Base-by-base conservation (phyloP, 2,113 vertebrate species). In the Trematomus loennbergii region DNA sequence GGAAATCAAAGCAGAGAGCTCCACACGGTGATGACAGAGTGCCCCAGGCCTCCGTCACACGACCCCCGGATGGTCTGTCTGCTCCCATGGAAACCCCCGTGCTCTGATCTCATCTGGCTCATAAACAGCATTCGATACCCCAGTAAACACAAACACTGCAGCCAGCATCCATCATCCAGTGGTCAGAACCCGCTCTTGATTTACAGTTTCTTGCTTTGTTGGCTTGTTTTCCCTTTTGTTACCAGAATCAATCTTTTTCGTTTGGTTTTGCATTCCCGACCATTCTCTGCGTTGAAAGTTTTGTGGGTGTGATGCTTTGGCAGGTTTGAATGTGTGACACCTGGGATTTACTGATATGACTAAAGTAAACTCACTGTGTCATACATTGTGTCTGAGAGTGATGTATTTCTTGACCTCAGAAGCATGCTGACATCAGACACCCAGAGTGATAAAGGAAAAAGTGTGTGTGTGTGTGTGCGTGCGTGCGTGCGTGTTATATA, bases 1-100 rank as follows among this genome's bases (percentile, higher is more conserved):
- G 87, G 67, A 85, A 92, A 91, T 91, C 84, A 87, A 88, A 93
- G 87, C 88, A 87, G 72, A 75, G 71, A 69, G 52, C 78, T 70
- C 36, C 48, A 72, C 74, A 73, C 33, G 60, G 82, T 78, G 85
- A 88, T 91, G 91, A 92, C 85, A 90, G 88, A 88, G 54, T 73
- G 73, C 66, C 57, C 80, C 10, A 10, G 82, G 88, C 70, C 81
- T 69, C 84, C 57, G 55, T 84, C 73, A 66, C 73, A 60, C 25
- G 71, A 79, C 83, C 75, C 75, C 80, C 12, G 59, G 76, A 85
- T 88, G 83, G 80, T 87, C 87, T 55, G 90, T 94, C 91, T 89
- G 88, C 82, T 93, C 75, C 88, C 79, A 90, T 91, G 89, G 79
- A 57, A 90, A 90, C 91, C 36, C n/a, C 33, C 15, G 1, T 46